Conservation (phyloP, 2,888 invertebrate genomes). For the Nezara viridula region DNA sequence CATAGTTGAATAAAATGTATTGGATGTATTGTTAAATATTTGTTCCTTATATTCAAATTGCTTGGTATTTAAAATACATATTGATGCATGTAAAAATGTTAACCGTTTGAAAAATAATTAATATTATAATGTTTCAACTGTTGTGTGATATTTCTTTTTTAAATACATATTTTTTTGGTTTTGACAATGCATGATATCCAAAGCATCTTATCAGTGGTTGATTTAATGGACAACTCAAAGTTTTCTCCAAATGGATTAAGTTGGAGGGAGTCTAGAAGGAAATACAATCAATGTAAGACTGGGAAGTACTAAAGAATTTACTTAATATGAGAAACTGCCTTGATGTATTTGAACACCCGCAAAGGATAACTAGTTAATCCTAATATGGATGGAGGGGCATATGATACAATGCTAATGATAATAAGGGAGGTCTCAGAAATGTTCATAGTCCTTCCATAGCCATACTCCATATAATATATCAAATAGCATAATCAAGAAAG, state of each 20-base stretch:
- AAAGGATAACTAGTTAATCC: too few species aligned
- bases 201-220: background rate
- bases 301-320: background rate
- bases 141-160: background rate
- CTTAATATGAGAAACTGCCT: background rate
- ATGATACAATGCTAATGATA: too few species aligned
- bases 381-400: too few species aligned
- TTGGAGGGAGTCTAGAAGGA: background rate
- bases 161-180: background rate
- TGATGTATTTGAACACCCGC: too few species aligned
- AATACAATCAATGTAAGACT: background rate
- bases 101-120: background rate
- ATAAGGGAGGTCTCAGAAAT: too few species aligned
- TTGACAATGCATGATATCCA: background rate
- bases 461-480: too few species aligned
- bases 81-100: background rate
- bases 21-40: conserved; percentile 36
- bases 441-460: too few species aligned
- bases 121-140: background rate
- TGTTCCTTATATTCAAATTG: conserved; percentile 33
- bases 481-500: too few species aligned
- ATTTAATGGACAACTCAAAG: too few species aligned
- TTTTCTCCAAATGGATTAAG: background rate
- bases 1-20: conserved; percentile 43
- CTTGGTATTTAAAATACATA: background rate